Conservation (phyloP, 1,140 invertebrate genomes). For the Maniola jurtina region DNA sequence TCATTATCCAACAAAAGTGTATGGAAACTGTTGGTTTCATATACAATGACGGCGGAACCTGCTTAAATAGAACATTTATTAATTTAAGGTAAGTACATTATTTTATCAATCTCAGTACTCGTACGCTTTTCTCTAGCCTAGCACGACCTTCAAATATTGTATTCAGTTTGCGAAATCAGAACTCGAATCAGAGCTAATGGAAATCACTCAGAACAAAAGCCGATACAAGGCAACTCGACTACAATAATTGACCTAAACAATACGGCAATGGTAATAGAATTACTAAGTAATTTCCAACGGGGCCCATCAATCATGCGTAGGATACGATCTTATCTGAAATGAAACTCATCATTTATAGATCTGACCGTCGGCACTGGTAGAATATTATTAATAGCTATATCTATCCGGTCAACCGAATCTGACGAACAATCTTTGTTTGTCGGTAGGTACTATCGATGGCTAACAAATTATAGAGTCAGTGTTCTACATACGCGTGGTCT, state of each 20-base stretch:
- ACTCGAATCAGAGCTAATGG: not conserved
- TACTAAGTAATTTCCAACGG: conserved; percentile 62
- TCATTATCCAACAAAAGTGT: conserved; percentile 9
- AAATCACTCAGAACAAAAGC: conserved; percentile 6
- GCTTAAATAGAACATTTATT: not conserved
- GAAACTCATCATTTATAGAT: conserved; percentile 78
- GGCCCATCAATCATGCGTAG: conserved; percentile 68
- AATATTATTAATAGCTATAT: conserved; percentile 75
- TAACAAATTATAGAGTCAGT: conserved; percentile 67
- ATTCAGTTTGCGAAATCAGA: not conserved
- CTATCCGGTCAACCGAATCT: conserved; percentile 73
- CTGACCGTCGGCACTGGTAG: conserved; percentile 56
- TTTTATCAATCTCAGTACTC: too few relatives aligned
- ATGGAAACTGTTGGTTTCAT: conserved; percentile 2
- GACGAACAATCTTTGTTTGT: conserved; percentile 67
- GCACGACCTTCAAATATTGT: too few relatives aligned
- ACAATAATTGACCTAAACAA: conserved; percentile 68
- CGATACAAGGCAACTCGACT: conserved; percentile 31
- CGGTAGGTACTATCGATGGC: conserved; percentile 53
- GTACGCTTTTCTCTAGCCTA: too few relatives aligned
- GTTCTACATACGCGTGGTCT: conserved; percentile 34
- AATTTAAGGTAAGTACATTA: not conserved
- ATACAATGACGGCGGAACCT: conserved; percentile 3
- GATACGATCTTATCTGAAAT: conserved; percentile 75
- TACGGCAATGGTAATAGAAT: conserved; percentile 67